Evolutionary conservation across 2,113 vertebrate species (phyloP).

Genomic region (Okapia johnstoni): DNA sequence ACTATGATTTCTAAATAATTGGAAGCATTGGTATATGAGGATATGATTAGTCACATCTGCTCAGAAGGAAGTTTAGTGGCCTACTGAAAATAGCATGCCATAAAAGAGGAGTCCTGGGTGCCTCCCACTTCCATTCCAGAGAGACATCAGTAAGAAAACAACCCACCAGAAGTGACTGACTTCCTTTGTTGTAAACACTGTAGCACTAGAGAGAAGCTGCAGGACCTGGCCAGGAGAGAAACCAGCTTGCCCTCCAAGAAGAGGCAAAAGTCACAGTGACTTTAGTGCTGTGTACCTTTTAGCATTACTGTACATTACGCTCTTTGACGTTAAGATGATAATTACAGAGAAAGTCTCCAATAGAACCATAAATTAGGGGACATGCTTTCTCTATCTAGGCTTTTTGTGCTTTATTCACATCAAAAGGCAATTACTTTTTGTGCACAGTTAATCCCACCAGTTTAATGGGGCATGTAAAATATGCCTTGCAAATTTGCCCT

Average conservation of each 20-base stretch:
- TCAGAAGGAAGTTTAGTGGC: neutral
- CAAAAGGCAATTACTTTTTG: constrained; percentile 75
- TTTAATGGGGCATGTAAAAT: constrained; percentile 77
- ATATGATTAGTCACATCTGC: neutral
- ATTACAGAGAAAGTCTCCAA: constrained; percentile 62
- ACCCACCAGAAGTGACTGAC: neutral
- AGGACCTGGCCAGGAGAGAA: neutral
- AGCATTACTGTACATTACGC: constrained; percentile 54
- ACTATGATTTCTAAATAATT: neutral
- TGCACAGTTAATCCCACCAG: constrained; percentile 70
- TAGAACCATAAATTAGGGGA: constrained; percentile 58
- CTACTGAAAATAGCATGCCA: neutral
- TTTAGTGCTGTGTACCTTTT: constrained; percentile 60
- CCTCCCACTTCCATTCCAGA: neutral
- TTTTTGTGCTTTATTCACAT: constrained; percentile 71
- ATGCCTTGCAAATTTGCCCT: constrained; percentile 69
- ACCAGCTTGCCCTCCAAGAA: constrained; percentile 33
- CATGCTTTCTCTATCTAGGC: constrained; percentile 51
- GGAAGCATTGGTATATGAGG: neutral
- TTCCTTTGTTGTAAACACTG: neutral
- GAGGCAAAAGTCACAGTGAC: constrained; percentile 33
- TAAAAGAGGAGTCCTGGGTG: neutral
- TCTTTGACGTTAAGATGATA: constrained; percentile 67
- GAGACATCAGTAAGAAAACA: neutral
- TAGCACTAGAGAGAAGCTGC: neutral